A percentile compares a stretch with the other conserved stretches of the same genome.
Evolutionary conservation across 2,888 invertebrate genomes (phyloP).

Genomic region (Proisotoma minuta): DNA sequence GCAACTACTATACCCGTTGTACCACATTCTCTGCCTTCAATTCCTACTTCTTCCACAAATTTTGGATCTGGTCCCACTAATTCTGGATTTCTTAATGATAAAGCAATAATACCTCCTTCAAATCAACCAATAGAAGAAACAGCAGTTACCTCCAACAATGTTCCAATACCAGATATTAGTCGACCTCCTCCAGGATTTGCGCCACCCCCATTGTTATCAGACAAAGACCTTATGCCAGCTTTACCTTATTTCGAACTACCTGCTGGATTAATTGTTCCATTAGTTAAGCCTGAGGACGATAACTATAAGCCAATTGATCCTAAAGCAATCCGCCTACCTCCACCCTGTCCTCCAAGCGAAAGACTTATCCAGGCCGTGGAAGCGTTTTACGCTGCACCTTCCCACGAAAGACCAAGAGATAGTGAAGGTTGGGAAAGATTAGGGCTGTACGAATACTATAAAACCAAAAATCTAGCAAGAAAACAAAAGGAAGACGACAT

Average conservation of each 20-base stretch:
- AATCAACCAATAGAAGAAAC: not conserved
- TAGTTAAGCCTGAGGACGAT: slow-evolving; percentile 63
- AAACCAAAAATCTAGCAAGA: slow-evolving; percentile 86
- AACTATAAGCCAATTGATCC: slow-evolving; percentile 87
- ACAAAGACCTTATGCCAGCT: slow-evolving; percentile 44
- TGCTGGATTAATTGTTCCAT: slow-evolving; percentile 95
- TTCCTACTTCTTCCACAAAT: not conserved
- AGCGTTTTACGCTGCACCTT: slow-evolving; percentile 90
- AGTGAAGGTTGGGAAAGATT: slow-evolving; percentile 97
- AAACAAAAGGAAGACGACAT: slow-evolving; percentile 83
- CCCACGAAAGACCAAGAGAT: slow-evolving; percentile 90
- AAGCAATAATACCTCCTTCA: not conserved
- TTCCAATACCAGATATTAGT: slow-evolving; percentile 47
- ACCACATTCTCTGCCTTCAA: not conserved
- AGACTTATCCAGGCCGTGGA: slow-evolving; percentile 88
- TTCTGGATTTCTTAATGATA: not conserved
- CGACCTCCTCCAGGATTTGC: slow-evolving; percentile 50
- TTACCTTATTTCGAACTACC: slow-evolving; percentile 94
- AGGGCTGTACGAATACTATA: slow-evolving; percentile 95
- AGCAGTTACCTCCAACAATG: slow-evolving; percentile 23
- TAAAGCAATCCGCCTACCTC: slow-evolving; percentile 81
- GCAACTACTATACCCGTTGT: slow-evolving; percentile 12
- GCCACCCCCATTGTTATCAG: slow-evolving; percentile 44
- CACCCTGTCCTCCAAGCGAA: slow-evolving; percentile 92
- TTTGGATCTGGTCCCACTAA: not conserved